Evolutionary conservation across 2,797 vertebrate genomes (phyloP).

Genomic region (Enteromius trimaculatus): DNA sequence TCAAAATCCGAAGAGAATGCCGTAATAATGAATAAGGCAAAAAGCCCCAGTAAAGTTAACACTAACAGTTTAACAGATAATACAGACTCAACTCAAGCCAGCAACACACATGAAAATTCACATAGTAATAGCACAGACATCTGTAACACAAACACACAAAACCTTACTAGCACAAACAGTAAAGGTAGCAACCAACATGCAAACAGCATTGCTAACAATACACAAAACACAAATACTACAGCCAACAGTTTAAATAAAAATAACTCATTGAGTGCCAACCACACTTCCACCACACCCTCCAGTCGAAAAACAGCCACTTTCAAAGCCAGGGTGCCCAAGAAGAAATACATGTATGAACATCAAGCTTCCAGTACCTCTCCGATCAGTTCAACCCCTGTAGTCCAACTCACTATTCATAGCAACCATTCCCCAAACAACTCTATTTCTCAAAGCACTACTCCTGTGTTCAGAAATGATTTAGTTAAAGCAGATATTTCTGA

Average conservation of each 20-base stretch:
- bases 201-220: constrained; percentile 53
- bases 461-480: constrained; percentile 20
- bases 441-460: constrained; percentile 30
- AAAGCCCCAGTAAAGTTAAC: constrained; percentile 40
- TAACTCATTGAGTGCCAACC: constrained; percentile 63
- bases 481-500: constrained; percentile 24
- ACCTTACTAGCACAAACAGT: constrained; percentile 42
- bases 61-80: constrained; percentile 46
- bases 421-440: constrained; percentile 42
- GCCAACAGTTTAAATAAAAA: constrained; percentile 61
- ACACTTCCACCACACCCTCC: constrained; percentile 75
- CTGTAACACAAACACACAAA: constrained; percentile 43
- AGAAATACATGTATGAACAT: constrained; percentile 84
- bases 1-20: constrained; percentile 65
- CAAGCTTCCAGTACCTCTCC: constrained; percentile 70
- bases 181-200: constrained; percentile 34
- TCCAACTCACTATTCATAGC: constrained; percentile 43
- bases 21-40: constrained; percentile 48
- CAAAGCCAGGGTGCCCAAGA: constrained; percentile 88
- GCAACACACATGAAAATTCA: constrained; percentile 34
- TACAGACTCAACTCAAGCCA: constrained; percentile 24
- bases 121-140: constrained; percentile 47
- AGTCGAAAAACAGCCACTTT: constrained; percentile 92
- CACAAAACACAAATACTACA: constrained; percentile 62
- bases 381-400: constrained; percentile 61